Conservation (phyloP, 1,140 invertebrate genomes). For the Papilio polyxenes region DNA sequence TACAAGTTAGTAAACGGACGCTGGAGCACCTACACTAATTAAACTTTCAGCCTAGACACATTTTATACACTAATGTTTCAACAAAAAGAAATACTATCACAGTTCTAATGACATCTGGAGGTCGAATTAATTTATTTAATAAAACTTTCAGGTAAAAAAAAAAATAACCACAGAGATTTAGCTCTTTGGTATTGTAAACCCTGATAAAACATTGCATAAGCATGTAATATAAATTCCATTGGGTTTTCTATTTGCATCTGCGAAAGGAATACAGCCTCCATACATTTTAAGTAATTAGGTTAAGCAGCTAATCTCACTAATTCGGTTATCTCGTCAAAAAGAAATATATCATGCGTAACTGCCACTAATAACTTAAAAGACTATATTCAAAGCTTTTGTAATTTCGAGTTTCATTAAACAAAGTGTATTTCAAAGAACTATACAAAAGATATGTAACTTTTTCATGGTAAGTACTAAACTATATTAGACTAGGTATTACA, state of each 20-base stretch:
- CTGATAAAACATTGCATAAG: not conserved
- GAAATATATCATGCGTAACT: constrained; percentile 6
- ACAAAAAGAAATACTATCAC: not conserved
- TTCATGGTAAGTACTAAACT: not conserved
- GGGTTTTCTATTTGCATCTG: not conserved
- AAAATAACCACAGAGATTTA: too few relatives aligned
- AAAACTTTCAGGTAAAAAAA: too few relatives aligned
- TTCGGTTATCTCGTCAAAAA: not conserved
- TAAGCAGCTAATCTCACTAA: constrained; percentile 3
- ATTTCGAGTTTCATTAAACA: constrained; percentile 5
- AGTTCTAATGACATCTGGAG: not conserved
- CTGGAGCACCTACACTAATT: not conserved
- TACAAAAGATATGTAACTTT: not conserved
- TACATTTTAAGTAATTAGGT: constrained; percentile 19
- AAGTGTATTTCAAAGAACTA: not conserved
- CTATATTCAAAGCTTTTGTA: not conserved
- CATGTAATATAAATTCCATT: not conserved
- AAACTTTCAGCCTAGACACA: constrained; percentile 3
- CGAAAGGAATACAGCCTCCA: not conserved
- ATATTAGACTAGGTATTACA: not conserved
- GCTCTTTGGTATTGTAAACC: too few relatives aligned
- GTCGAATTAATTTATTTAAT: too few relatives aligned
- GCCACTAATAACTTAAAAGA: constrained; percentile 13
- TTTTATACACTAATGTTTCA: not conserved
- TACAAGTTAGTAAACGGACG: not conserved